Evolutionary conservation across 2,113 vertebrate species (phyloP).

Genomic region (Cololabis saira): DNA sequence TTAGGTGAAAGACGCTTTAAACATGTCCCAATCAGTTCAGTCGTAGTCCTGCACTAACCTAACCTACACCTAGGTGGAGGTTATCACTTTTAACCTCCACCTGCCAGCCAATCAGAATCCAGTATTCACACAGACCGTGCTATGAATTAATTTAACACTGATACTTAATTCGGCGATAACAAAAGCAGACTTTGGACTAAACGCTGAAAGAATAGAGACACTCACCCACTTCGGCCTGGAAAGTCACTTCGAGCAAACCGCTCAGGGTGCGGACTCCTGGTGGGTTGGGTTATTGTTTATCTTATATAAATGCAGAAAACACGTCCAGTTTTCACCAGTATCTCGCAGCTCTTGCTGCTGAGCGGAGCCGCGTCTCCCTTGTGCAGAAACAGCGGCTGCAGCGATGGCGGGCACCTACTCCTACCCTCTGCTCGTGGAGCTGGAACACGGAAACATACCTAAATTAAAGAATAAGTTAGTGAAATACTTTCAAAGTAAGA

Average conservation of each 20-base stretch:
- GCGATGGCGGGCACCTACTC: constrained; percentile 54
- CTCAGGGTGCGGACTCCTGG: neutral
- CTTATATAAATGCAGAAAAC: neutral
- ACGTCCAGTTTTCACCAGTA: neutral
- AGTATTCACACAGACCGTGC: too few species aligned
- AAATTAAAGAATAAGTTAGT: constrained; percentile 77
- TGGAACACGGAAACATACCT: constrained; percentile 16
- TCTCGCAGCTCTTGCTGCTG: neutral
- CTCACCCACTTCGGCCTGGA: constrained; percentile 33
- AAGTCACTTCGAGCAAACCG: constrained; percentile 15
- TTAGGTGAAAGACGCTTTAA: too few species aligned
- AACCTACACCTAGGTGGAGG: too few species aligned
- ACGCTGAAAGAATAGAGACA: neutral
- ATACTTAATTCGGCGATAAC: too few species aligned
- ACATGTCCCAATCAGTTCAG: too few species aligned
- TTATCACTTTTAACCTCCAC: too few species aligned
- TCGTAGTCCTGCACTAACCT: too few species aligned
- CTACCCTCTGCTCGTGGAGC: constrained; percentile 54
- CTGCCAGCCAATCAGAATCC: too few species aligned
- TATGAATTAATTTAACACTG: too few species aligned
- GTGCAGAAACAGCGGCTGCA: constrained; percentile 8
- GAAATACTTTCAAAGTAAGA: constrained; percentile 86
- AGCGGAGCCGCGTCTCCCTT: neutral
- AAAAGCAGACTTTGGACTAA: too few species aligned
- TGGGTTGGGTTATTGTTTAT: neutral